Evolutionary conservation across 2,888 invertebrate species (phyloP), one percentile per base, ranked within the genome.

Genomic region (Andrena marginata): DNA sequence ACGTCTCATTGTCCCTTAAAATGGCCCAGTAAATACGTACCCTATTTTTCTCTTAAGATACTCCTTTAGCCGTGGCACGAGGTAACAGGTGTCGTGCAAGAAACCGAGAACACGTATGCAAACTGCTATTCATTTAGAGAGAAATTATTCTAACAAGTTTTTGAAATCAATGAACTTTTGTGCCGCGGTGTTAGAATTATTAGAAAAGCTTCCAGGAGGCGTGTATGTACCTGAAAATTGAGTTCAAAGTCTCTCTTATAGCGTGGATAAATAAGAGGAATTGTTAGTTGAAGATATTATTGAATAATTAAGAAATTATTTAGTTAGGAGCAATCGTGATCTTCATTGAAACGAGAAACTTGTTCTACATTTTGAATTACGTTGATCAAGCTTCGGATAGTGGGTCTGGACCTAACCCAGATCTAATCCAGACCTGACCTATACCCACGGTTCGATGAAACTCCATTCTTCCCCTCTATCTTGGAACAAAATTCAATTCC

Each of bases 1-100:
- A 48, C 51, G n/a, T 62, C 16, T n/a, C 60, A 31, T 74, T 68
- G 10, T 23, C n/a, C 33, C 31, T 60, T 59, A n/a, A 59, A 31
- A 59, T 48, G 31, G 10, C 23, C 48, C 59, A 31, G 26, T 6
- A 26, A 74, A 33, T 29, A 26, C 10, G 16, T 7, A 16, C 56
- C 42, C 42, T 16, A 42, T 33, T 26, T 68, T 13, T 49, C 29
- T 48, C 16, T 7, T 5, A 10, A 8, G 16, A 31, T 16, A 5
- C 20, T n/a, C 16, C 10, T 59, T 48, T 23, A 10, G 7, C 42
- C 3, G 2, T 0, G n/a, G 6, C 10, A 56, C 29, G 16, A 16
- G 8, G 29, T 23, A n/a, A 29, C 31, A 56, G 23, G 42, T 67
- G 23, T n/a, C 6, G 3, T 16, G 2, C 20, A 20, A 13, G 31